phyloP scores from a whole-genome alignment of 2,888 invertebrate species.

The Prenolepis imparis region DNA sequence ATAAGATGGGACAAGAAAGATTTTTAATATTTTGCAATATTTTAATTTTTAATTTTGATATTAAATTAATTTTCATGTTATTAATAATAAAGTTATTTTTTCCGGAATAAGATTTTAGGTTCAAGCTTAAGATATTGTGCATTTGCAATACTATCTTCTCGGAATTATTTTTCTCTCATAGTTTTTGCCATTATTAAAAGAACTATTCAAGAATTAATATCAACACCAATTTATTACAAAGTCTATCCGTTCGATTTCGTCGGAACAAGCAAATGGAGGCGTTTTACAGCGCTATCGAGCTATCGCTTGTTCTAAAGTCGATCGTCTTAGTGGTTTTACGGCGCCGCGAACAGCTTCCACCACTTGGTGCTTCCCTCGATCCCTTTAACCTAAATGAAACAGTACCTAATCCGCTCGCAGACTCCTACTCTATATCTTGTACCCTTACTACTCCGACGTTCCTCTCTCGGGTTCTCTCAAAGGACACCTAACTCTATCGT shows the following conservation, averaged over 20 bases:
- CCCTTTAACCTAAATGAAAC: conserved; percentile 49
- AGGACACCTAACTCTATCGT: conserved; percentile 1
- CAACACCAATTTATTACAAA: conserved; percentile 8
- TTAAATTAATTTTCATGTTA: not conserved
- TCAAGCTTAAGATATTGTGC: not conserved
- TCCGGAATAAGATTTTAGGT: not conserved
- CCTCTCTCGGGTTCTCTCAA: not conserved
- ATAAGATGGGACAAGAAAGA: not conserved
- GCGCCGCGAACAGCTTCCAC: conserved; percentile 37
- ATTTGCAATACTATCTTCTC: conserved; percentile 13
- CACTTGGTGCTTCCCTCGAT: conserved; percentile 30
- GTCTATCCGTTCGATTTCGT: conserved; percentile 1
- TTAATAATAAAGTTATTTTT: not conserved
- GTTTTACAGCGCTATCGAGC: conserved; percentile 11
- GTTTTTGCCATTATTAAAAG: not conserved
- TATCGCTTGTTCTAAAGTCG: conserved; percentile 42
- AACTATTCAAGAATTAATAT: conserved; percentile 16
- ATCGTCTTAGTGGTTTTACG: conserved; percentile 47
- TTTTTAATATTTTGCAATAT: not conserved
- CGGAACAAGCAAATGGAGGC: not conserved
- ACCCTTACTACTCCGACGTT: not conserved
- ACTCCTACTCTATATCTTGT: conserved; percentile 29
- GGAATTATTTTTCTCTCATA: not conserved
- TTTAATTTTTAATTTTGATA: not conserved
- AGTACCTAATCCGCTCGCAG: conserved; percentile 43